A percentile compares a stretch with the other conserved stretches of the same genome.
phyloP scores from a whole-genome alignment of 1,140 invertebrate species.

The Sitophilus oryzae region DNA sequence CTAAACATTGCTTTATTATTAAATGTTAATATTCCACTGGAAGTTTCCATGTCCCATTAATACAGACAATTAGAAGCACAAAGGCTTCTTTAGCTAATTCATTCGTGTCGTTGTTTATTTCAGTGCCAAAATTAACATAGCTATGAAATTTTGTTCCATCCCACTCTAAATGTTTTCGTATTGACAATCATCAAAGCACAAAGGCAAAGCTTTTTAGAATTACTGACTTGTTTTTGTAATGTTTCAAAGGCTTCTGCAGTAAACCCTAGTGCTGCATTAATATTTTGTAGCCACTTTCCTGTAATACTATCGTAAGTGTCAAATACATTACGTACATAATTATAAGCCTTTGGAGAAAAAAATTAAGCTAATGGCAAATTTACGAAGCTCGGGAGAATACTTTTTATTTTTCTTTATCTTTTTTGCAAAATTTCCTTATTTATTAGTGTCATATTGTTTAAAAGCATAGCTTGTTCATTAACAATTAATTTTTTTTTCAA shows the following conservation, averaged over 20 bases:
- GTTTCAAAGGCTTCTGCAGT: not conserved
- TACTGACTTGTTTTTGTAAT: not conserved
- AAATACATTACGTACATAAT: too few relatives aligned
- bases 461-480: not conserved
- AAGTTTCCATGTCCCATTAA: not conserved
- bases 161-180: too few relatives aligned
- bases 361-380: not conserved
- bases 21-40: not conserved
- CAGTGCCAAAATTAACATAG: not conserved
- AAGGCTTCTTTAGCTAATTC: conserved; percentile 1
- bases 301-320: too few relatives aligned
- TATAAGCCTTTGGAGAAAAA: too few relatives aligned
- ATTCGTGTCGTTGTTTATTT: not conserved
- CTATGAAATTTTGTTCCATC: too few relatives aligned
- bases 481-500: conserved; percentile 5
- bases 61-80: not conserved
- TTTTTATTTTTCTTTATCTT: conserved; percentile 6
- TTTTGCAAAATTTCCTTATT: conserved; percentile 1
- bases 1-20: too few relatives aligned
- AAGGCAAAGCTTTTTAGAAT: not conserved
- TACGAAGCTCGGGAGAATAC: not conserved
- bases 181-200: too few relatives aligned
- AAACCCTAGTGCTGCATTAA: not conserved
- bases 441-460: not conserved
- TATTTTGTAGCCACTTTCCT: not conserved